phyloP scores from a whole-genome alignment of 2,888 invertebrate species.

The Lithophane leautieri region DNA sequence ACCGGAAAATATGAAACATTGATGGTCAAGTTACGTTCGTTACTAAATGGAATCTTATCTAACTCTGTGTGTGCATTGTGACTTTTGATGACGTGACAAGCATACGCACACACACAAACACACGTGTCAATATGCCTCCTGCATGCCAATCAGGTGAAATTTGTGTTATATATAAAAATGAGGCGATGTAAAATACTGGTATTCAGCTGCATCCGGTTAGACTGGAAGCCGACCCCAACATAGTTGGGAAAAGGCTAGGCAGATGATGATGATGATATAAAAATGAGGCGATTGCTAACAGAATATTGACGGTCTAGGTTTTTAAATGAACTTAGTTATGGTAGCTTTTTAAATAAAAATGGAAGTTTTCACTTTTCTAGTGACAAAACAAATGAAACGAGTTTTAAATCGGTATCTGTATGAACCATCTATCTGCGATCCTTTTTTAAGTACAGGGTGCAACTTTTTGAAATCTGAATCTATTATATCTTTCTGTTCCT shows the following conservation, averaged over 20 bases:
- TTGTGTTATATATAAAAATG: slow-evolving; percentile 76
- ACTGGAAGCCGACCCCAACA: no score
- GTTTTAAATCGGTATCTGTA: not conserved
- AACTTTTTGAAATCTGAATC: no score
- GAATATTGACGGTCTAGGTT: slow-evolving; percentile 75
- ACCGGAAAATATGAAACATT: not conserved
- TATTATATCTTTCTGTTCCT: no score
- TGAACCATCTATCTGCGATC: not conserved
- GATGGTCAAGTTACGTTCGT: slow-evolving; percentile 23
- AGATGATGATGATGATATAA: no score
- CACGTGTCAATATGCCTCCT: slow-evolving; percentile 63
- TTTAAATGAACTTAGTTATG: not conserved
- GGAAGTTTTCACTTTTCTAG: no score
- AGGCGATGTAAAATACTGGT: no score
- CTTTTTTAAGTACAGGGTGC: no score
- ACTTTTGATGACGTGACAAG: slow-evolving; percentile 73
- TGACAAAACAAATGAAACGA: not conserved
- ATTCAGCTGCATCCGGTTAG: no score
- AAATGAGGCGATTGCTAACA: slow-evolving; percentile 76
- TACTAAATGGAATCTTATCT: slow-evolving; percentile 73
- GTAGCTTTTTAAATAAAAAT: not conserved
- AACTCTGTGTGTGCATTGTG: slow-evolving; percentile 62
- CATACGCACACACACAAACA: slow-evolving; percentile 64
- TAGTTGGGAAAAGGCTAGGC: no score
- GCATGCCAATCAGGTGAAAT: slow-evolving; percentile 86